Evolutionary conservation across 2,888 invertebrate genomes (phyloP).

Genomic region (Philopedon plagiatum): DNA sequence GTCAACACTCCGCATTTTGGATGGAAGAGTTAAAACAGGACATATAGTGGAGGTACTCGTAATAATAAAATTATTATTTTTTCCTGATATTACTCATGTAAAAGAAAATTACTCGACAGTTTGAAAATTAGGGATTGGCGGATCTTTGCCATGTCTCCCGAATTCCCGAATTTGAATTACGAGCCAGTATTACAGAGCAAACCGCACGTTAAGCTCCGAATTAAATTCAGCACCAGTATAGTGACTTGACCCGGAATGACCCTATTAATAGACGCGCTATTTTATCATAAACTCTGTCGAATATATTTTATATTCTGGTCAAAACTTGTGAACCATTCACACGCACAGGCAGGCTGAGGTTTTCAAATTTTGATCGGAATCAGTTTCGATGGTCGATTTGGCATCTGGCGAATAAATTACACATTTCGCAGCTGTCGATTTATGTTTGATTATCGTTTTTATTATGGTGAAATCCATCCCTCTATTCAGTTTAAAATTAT

Average conservation of each 20-base stretch:
- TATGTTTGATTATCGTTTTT: conserved; percentile 20
- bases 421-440: conserved; percentile 23
- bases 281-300: not conserved
- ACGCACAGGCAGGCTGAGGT: conserved; percentile 3
- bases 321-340: conserved; percentile 8
- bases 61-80: no score
- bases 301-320: conserved; percentile 19
- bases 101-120: no score
- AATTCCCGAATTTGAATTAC: no score
- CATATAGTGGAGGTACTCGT: no score
- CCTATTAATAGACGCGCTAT: not conserved
- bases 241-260: not conserved
- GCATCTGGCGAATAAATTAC: conserved; percentile 31
- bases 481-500: not conserved
- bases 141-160: no score
- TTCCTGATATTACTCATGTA: no score
- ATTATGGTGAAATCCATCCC: not conserved
- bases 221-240: no score
- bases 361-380: conserved; percentile 22
- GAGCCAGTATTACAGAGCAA: no score
- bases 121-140: no score
- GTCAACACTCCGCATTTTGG: no score
- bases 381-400: conserved; percentile 13
- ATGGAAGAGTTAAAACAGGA: no score
- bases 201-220: no score